These are phyloP conservation scores for Xanthorhoe designata DNA, from an alignment of 2,888 invertebrate species.

Conservation along the genomic window DNA sequence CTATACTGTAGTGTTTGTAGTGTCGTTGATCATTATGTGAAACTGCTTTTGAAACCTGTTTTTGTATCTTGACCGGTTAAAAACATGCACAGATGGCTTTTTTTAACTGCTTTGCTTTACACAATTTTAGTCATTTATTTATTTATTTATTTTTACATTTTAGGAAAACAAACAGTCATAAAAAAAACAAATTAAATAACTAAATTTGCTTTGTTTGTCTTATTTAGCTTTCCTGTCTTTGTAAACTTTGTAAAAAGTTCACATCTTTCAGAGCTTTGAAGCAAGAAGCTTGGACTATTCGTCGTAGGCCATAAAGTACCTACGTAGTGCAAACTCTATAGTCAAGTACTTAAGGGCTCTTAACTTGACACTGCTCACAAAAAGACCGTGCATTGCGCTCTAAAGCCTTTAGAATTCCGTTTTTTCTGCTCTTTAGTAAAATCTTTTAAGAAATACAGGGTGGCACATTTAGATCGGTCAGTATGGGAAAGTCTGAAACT, in stretches of 20 bases:
- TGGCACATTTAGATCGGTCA: no score
- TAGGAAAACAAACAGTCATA: no score
- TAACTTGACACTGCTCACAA: constrained; percentile 1
- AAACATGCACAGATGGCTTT: constrained; percentile 16
- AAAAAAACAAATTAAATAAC: no score
- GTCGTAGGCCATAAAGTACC: neutral
- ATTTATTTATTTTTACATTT: no score
- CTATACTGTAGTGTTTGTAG: constrained; percentile 12
- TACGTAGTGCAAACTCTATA: constrained; percentile 1
- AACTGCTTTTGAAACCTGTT: no score
- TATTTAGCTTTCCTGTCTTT: no score
- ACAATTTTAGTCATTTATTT: neutral
- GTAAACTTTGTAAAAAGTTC: neutral
- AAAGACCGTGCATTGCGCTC: neutral
- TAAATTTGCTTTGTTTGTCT: no score
- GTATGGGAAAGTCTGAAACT: no score
- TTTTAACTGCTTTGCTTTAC: constrained; percentile 14
- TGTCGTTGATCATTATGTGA: no score
- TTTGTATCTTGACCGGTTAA: constrained; percentile 7
- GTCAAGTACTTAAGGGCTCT: neutral
- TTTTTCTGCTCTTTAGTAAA: constrained; percentile 1
- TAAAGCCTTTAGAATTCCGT: neutral
- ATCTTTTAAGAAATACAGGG: neutral
- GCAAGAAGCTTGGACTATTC: neutral
- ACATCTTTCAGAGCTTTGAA: constrained; percentile 1